Conservation (phyloP, 2,888 invertebrate species). For the Tineola bisselliella region DNA sequence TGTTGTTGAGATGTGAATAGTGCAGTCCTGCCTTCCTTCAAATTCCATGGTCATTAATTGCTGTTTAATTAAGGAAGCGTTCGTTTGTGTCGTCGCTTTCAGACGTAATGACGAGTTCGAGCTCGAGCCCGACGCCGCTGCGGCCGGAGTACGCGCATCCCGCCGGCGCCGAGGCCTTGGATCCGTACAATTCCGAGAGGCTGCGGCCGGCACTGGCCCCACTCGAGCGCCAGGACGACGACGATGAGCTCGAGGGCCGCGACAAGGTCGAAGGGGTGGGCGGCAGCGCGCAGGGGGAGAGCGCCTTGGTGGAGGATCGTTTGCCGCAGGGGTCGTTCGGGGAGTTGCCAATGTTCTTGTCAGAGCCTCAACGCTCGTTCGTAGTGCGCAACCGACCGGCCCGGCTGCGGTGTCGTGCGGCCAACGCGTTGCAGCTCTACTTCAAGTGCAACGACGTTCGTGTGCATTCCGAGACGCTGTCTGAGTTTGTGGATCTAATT, state of each 20-base stretch:
- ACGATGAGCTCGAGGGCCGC: slow-evolving; percentile 85
- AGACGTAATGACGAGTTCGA: slow-evolving; percentile 14
- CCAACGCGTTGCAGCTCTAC: slow-evolving; percentile 86
- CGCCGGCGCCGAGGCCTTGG: slow-evolving; percentile 55
- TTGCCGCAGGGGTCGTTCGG: slow-evolving; percentile 68
- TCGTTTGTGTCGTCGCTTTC: too few relatives aligned
- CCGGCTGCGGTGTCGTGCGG: slow-evolving; percentile 83
- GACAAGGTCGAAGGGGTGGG: slow-evolving; percentile 89
- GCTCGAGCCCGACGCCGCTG: slow-evolving; percentile 35
- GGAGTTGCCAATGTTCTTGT: slow-evolving; percentile 84
- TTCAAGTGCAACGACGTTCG: slow-evolving; percentile 91
- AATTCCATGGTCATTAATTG: too few relatives aligned
- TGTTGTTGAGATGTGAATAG: too few relatives aligned
- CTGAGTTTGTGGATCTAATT: slow-evolving; percentile 90
- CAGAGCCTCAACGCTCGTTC: slow-evolving; percentile 88
- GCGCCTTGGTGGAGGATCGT: slow-evolving; percentile 32
- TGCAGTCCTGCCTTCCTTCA: too few relatives aligned
- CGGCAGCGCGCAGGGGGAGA: neutral
- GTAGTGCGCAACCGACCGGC: slow-evolving; percentile 93
- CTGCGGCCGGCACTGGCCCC: slow-evolving; percentile 36
- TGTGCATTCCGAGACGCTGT: slow-evolving; percentile 74
- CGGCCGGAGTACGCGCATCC: slow-evolving; percentile 60
- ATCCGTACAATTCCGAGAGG: slow-evolving; percentile 60
- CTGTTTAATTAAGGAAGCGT: too few relatives aligned
- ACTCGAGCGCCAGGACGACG: slow-evolving; percentile 67